Percentiles rank a stretch among this genome's conserved stretches.
Conservation (phyloP, 2,797 vertebrate genomes). For the Petrocephalus sullivani region DNA sequence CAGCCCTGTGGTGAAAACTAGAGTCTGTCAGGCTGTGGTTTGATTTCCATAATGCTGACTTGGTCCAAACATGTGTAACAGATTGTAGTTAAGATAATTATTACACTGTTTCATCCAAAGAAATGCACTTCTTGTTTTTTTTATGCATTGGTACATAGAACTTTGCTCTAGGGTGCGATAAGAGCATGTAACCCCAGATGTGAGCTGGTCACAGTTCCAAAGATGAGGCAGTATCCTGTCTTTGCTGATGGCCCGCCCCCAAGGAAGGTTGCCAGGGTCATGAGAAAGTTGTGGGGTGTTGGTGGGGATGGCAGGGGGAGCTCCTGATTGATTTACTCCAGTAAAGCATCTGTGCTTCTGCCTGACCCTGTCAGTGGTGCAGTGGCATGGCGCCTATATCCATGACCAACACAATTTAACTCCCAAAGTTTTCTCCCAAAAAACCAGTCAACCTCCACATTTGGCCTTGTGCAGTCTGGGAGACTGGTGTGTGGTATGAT, state of each 20-base stretch:
- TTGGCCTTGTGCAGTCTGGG: neutral
- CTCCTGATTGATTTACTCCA: neutral
- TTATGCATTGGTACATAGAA: neutral
- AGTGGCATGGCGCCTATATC: neutral
- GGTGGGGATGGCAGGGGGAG: neutral
- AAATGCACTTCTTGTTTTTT: neutral
- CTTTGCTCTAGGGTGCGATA: neutral
- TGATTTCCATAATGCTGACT: neutral
- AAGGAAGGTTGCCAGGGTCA: neutral
- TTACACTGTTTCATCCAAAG: neutral
- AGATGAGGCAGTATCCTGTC: neutral
- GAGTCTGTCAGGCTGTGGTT: neutral
- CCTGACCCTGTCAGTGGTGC: neutral
- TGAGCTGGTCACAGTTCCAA: neutral
- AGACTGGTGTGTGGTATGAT: neutral
- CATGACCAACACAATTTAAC: neutral
- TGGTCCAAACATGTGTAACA: neutral
- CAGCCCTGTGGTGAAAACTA: neutral
- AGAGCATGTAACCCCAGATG: neutral
- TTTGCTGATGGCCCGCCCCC: neutral
- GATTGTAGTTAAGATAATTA: neutral
- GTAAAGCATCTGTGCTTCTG: neutral
- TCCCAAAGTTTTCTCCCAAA: neutral
- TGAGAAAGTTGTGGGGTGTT: neutral
- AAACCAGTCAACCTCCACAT: neutral